These are phyloP conservation scores for Drosophila pandora DNA, from an alignment of 1,140 invertebrate genomes.

Conservation along the genomic window DNA sequence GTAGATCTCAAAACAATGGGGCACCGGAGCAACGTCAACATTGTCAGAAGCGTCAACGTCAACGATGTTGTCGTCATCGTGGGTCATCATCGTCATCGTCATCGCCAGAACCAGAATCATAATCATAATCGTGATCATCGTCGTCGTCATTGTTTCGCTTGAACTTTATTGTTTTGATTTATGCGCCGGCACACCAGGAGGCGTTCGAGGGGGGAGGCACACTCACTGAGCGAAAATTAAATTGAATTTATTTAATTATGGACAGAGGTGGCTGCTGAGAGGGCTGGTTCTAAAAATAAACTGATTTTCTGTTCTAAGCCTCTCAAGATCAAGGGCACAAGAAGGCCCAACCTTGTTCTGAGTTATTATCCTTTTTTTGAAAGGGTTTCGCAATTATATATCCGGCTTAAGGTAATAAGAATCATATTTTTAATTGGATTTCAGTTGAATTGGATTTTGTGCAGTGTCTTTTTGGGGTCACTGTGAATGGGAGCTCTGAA, in stretches of 20 bases:
- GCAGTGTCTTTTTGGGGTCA: conserved; percentile 32
- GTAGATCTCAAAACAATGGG: conserved; percentile 56
- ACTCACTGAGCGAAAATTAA: conserved; percentile 6
- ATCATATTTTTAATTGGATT: too few relatives aligned
- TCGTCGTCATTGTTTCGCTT: conserved; percentile 73
- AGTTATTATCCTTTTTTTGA: neutral
- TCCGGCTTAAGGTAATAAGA: neutral
- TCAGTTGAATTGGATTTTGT: conserved; percentile 15
- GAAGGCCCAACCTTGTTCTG: neutral
- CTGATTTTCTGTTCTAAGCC: too few relatives aligned
- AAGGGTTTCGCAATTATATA: neutral
- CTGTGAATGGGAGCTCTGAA: conserved; percentile 19
- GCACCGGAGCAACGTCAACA: conserved; percentile 49
- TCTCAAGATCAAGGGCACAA: neutral
- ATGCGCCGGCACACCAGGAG: conserved; percentile 64
- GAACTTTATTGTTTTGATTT: conserved; percentile 82
- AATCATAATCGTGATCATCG: conserved; percentile 38
- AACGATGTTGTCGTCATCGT: conserved; percentile 54
- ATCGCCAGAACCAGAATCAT: conserved; percentile 45
- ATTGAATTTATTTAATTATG: neutral
- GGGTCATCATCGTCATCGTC: conserved; percentile 57
- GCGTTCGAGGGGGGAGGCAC: neutral
- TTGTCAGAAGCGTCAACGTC: conserved; percentile 39
- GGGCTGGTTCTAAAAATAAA: too few relatives aligned
- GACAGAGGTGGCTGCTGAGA: neutral